Evolutionary conservation across 2,797 vertebrate genomes (phyloP).

Genomic region (Sorex maritimensis): DNA sequence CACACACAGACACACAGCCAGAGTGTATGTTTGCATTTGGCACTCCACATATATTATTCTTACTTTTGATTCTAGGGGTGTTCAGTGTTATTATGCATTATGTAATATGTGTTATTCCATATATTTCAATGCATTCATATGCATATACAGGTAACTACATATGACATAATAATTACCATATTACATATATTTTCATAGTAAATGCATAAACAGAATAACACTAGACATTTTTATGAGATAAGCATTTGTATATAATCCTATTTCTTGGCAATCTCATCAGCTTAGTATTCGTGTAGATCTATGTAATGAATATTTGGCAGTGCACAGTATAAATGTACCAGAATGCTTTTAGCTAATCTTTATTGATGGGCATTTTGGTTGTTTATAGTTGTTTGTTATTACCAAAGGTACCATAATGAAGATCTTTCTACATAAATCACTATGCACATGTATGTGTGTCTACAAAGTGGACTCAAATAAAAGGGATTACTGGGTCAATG

Average conservation of each 20-base stretch:
- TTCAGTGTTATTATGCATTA: not conserved
- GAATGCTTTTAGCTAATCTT: slow-evolving; percentile 71
- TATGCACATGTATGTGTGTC: slow-evolving; percentile 23
- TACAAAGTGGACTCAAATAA: slow-evolving; percentile 56
- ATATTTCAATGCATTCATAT: not conserved
- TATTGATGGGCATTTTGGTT: slow-evolving; percentile 72
- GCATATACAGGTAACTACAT: not conserved
- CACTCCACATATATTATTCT: not conserved
- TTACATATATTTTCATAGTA: not conserved
- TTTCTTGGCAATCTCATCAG: slow-evolving; percentile 61
- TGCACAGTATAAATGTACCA: slow-evolving; percentile 41
- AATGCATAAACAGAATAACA: slow-evolving; percentile 13
- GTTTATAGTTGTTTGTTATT: slow-evolving; percentile 68
- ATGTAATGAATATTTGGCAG: slow-evolving; percentile 63
- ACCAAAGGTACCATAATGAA: slow-evolving; percentile 59
- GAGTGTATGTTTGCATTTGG: too few species aligned
- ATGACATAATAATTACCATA: not conserved
- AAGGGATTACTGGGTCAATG: slow-evolving; percentile 60
- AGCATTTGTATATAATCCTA: slow-evolving; percentile 12
- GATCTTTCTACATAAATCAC: slow-evolving; percentile 67
- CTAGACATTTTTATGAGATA: not conserved
- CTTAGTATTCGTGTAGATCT: slow-evolving; percentile 10
- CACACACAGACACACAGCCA: not conserved
- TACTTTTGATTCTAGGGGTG: not conserved
- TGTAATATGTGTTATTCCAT: not conserved